Evolutionary conservation across 1,140 invertebrate species (phyloP), one percentile per base, ranked within the genome.

Genomic region (Prorops nasuta): DNA sequence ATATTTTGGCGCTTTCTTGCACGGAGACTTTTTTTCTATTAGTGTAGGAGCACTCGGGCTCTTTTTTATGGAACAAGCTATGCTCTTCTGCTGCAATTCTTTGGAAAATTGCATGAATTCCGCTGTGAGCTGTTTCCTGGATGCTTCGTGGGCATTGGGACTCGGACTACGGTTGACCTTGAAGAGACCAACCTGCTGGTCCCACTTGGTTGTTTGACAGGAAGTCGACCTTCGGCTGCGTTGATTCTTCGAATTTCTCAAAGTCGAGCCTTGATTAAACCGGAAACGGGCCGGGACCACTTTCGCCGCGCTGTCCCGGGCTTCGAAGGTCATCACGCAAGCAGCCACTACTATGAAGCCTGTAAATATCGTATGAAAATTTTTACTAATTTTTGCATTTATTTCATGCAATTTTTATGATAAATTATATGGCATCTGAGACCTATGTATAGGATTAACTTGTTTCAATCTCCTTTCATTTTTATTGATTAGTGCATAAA

Each of bases 311-410:
- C 87, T 91, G 69, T 94, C 91, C 0, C 91, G 79, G 0, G 91
- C 90, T 67, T 94, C 92, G 62, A 94, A 95, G 1, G 92, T 94
- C 90, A 95, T 92, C n/a, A 96, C 92, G 58, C 91, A 94, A 0
- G 91, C 91, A 4, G 92, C 92, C 1, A 95, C 91, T 3, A 96
- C 90, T 45, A 94, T 92, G 65, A 96, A 93, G 14, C 91, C 89
- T 92, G 71, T 20, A 77, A 74, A 54, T 44, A 71, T 32, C 49
- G 44, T 47, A 48, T 16, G 16, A 3, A 44, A 55, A 37, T 20
- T 36, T 37, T 18, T 15, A 42, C 35, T n/a, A n/a, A n/a, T n/a
- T n/a, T n/a, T n/a, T n/a, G n/a, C n/a, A n/a, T n/a, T n/a, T n/a
- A n/a, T n/a, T n/a, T n/a, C n/a, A n/a, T n/a, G n/a, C n/a, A n/a